Conservation (phyloP, 2,888 invertebrate species). For the Biston stratarius region DNA sequence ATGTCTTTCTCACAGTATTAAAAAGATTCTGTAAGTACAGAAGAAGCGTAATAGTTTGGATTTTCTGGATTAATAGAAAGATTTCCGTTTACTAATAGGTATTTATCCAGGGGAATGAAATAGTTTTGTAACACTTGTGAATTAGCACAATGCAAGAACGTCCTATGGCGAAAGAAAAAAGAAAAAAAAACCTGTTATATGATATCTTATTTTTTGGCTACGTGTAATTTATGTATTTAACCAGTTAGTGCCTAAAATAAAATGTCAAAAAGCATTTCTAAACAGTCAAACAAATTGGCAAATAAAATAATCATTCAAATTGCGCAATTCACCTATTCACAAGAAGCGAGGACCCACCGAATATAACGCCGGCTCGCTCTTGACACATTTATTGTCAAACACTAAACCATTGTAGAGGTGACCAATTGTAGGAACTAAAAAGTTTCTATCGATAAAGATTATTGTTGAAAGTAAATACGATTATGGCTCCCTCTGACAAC, state of each 20-base stretch:
- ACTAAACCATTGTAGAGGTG: background rate
- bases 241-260: background rate
- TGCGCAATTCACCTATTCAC: slow-evolving; percentile 18
- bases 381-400: slow-evolving; percentile 17
- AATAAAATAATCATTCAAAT: slow-evolving; percentile 13
- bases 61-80: no score
- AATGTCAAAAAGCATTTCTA: background rate
- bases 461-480: background rate
- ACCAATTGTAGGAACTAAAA: background rate
- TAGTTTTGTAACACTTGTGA: no score
- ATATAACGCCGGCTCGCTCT: slow-evolving; percentile 11
- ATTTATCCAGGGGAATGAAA: no score
- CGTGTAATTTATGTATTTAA: no score
- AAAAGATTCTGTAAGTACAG: no score
- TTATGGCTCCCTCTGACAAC: background rate
- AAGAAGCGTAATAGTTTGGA: no score
- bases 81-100: no score
- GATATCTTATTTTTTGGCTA: no score
- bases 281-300: slow-evolving; percentile 7
- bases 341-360: slow-evolving; percentile 1
- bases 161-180: no score
- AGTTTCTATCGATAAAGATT: background rate
- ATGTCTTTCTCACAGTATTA: no score
- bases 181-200: no score
- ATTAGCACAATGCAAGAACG: no score